Evolutionary conservation across 1,140 invertebrate species (phyloP).

Genomic region (Elysia chlorotica): DNA sequence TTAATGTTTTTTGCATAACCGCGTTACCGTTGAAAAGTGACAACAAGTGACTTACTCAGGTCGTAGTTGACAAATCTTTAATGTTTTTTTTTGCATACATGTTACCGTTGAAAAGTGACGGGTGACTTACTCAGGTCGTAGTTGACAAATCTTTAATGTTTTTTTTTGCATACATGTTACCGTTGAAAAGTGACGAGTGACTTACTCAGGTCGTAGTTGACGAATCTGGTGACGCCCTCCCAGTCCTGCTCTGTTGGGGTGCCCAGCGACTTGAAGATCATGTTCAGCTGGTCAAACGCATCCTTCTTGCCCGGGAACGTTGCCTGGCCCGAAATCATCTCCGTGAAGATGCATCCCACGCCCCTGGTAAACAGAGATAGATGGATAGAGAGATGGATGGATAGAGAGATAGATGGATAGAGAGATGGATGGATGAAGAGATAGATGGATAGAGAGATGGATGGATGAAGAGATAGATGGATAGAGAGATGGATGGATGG

Average conservation of each 20-base stretch:
- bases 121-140: conserved; percentile 37
- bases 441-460: too few species aligned
- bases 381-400: background rate
- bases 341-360: conserved; percentile 96
- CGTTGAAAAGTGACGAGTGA: background rate
- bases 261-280: conserved; percentile 94
- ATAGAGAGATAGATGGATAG: background rate
- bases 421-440: background rate
- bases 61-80: too few species aligned
- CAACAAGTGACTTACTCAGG: background rate
- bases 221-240: conserved; percentile 83
- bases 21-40: background rate
- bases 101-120: too few species aligned
- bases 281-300: conserved; percentile 93
- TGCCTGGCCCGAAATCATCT: conserved; percentile 95
- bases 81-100: too few species aligned
- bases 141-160: background rate
- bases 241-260: conserved; percentile 91
- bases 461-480: too few species aligned
- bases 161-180: background rate
- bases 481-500: too few species aligned
- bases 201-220: conserved; percentile 74
- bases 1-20: too few species aligned
- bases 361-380: conserved; percentile 68
- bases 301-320: conserved; percentile 95